Evolutionary conservation across 1,140 invertebrate genomes (phyloP).

Genomic region (Manduca sexta): DNA sequence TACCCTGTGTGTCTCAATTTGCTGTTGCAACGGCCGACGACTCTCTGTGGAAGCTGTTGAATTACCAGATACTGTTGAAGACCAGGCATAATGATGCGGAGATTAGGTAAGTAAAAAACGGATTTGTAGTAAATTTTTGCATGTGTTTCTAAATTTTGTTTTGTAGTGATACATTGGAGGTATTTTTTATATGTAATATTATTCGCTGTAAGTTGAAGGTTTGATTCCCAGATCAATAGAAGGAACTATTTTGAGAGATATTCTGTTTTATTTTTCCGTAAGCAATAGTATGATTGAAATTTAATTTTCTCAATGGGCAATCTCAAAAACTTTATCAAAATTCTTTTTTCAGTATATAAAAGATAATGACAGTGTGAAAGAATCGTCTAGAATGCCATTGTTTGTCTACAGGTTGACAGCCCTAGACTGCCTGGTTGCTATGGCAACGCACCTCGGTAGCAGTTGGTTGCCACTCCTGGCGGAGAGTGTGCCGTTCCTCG

Average conservation of each 20-base stretch:
- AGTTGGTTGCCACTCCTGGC: constrained; percentile 86
- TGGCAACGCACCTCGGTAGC: constrained; percentile 85
- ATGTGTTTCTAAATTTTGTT: too few relatives aligned
- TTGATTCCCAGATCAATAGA: too few relatives aligned
- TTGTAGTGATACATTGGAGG: too few relatives aligned
- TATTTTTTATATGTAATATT: too few relatives aligned
- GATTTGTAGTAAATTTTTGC: neutral
- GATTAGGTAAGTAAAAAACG: constrained; percentile 57
- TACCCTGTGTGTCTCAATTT: constrained; percentile 87
- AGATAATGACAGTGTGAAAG: too few relatives aligned
- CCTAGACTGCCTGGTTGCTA: constrained; percentile 78
- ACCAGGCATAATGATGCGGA: constrained; percentile 82
- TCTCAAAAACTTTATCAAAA: too few relatives aligned
- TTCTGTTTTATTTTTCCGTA: too few relatives aligned
- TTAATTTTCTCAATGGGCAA: too few relatives aligned
- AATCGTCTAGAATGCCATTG: too few relatives aligned
- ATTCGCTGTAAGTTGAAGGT: too few relatives aligned
- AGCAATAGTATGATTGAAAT: too few relatives aligned
- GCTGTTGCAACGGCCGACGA: constrained; percentile 88
- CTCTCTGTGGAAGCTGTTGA: constrained; percentile 89
- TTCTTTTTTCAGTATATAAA: constrained; percentile 1
- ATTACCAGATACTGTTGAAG: constrained; percentile 92
- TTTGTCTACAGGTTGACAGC: constrained; percentile 51
- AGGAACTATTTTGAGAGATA: too few relatives aligned
- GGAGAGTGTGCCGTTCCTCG: constrained; percentile 88